A percentile compares a stretch with the other conserved stretches of the same genome.
Evolutionary conservation across 2,797 vertebrate genomes (phyloP).

Genomic region (Thamnophis elegans): DNA sequence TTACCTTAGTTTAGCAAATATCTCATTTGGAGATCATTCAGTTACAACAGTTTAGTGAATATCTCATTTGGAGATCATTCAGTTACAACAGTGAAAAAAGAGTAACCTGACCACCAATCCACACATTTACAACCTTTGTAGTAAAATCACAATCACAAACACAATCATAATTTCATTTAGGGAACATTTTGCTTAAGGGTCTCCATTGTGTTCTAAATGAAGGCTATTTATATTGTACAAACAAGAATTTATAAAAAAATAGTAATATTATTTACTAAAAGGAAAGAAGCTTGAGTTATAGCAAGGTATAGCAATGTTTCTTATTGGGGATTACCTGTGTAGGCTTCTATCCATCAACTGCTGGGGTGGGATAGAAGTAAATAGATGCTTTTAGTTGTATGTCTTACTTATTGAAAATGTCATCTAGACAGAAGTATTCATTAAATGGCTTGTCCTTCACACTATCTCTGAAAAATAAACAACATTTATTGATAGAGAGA

Average conservation of each 20-base stretch:
- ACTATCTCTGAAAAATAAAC: background rate
- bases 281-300: background rate
- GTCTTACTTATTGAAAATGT: background rate
- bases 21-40: background rate
- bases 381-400: background rate
- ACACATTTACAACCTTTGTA: background rate
- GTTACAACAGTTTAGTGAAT: background rate
- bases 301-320: background rate
- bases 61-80: background rate
- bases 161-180: background rate
- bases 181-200: background rate
- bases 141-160: background rate
- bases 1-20: background rate
- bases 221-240: background rate
- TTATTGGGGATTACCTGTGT: background rate
- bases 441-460: background rate
- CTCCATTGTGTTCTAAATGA: background rate
- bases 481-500: background rate
- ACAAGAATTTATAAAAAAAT: background rate
- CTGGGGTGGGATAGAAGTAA: background rate
- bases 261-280: background rate
- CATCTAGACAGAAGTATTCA: background rate
- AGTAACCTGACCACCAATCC: background rate
- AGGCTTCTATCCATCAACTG: background rate
- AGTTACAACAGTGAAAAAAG: background rate